phyloP scores from a whole-genome alignment of 2,888 invertebrate species.

The Drosophila sordidula region DNA sequence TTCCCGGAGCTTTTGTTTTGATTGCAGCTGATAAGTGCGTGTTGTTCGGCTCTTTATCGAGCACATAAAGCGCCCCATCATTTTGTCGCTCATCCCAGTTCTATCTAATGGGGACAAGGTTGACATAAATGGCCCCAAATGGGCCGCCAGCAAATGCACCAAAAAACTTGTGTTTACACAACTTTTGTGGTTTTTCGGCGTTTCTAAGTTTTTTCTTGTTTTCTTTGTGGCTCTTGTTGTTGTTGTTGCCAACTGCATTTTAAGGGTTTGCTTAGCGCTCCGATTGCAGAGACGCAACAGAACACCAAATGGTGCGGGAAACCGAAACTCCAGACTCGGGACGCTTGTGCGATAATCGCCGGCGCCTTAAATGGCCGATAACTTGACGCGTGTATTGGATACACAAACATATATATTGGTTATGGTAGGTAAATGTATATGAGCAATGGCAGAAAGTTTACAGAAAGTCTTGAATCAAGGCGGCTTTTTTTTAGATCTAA shows the following conservation, averaged over 20 bases:
- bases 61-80: slow-evolving; percentile 21
- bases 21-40: slow-evolving; percentile 67
- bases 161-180: slow-evolving; percentile 49
- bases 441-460: background rate
- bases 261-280: slow-evolving; percentile 10
- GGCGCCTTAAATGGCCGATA: background rate
- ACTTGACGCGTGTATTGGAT: background rate
- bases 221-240: background rate
- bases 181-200: slow-evolving; percentile 23
- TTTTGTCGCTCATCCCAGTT: slow-evolving; percentile 60
- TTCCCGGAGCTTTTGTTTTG: slow-evolving; percentile 55
- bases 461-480: background rate
- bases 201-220: slow-evolving; percentile 1
- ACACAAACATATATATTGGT: background rate
- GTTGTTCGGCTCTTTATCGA: slow-evolving; percentile 60
- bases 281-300: slow-evolving; percentile 45
- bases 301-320: slow-evolving; percentile 28
- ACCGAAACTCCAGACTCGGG: slow-evolving; percentile 37
- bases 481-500: too few species aligned
- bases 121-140: slow-evolving; percentile 45
- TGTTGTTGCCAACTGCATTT: slow-evolving; percentile 21
- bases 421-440: background rate
- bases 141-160: slow-evolving; percentile 47
- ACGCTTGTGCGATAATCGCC: slow-evolving; percentile 36
- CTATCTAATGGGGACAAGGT: slow-evolving; percentile 74